phyloP scores from a whole-genome alignment of 2,113 vertebrate species.

The Phoxinus phoxinus region DNA sequence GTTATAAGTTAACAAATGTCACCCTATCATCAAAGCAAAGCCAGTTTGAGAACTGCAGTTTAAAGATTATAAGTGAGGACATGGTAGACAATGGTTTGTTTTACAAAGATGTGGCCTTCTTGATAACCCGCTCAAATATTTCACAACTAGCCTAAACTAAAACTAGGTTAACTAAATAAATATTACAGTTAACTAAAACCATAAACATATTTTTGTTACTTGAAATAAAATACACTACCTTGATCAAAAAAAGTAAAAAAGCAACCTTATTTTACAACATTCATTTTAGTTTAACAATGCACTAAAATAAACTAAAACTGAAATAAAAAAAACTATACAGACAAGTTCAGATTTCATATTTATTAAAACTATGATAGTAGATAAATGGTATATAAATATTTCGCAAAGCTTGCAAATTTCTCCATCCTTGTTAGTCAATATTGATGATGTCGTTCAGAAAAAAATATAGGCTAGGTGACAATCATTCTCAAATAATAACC shows the following conservation, averaged over 20 bases:
- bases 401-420: background rate
- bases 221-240: background rate
- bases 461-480: background rate
- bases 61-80: conserved; percentile 10
- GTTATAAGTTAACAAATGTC: conserved; percentile 30
- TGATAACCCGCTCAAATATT: background rate
- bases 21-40: conserved; percentile 25
- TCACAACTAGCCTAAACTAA: background rate
- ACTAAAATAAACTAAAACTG: too few species aligned
- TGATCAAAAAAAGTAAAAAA: too few species aligned
- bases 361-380: too few species aligned
- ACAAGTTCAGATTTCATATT: too few species aligned
- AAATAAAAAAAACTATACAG: too few species aligned
- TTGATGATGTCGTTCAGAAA: background rate
- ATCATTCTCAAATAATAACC: background rate
- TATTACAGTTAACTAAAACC: background rate
- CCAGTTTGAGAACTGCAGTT: background rate
- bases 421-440: background rate
- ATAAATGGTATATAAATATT: background rate
- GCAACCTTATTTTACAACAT: too few species aligned
- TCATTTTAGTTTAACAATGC: too few species aligned
- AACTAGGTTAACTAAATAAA: background rate
- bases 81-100: background rate
- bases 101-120: background rate
- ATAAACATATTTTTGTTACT: background rate